These are phyloP conservation scores for Rotaria macrura DNA, from an alignment of 2,888 invertebrate species.

Conservation along the genomic window DNA sequence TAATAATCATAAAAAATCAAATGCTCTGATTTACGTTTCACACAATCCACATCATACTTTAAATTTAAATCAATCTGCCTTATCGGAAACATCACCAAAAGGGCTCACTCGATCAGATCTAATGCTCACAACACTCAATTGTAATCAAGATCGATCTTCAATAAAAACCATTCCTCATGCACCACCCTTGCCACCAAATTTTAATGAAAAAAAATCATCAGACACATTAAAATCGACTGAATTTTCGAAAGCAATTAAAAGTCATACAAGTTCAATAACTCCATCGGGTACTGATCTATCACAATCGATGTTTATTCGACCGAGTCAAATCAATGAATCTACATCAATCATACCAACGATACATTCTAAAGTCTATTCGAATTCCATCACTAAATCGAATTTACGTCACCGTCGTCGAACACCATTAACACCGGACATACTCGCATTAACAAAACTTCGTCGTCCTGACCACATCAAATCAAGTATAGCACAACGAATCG, in stretches of 20 bases:
- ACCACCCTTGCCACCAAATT: neutral
- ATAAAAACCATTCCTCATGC: neutral
- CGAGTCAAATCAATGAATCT: neutral
- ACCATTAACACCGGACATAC: slow-evolving; percentile 5
- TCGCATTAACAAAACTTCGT: neutral
- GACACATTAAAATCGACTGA: slow-evolving; percentile 12
- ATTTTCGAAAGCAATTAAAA: neutral
- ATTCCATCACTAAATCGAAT: neutral
- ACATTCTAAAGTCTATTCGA: neutral
- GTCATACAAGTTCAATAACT: neutral
- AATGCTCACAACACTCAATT: neutral
- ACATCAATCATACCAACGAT: neutral
- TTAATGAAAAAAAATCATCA: neutral
- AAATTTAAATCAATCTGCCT: neutral
- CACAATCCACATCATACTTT: neutral
- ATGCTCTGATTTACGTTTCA: neutral
- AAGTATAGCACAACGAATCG: slow-evolving; percentile 13
- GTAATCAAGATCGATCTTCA: neutral
- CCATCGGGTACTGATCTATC: slow-evolving; percentile 4
- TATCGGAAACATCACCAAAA: neutral
- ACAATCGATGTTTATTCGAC: neutral
- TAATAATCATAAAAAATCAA: neutral
- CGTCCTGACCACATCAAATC: slow-evolving; percentile 17
- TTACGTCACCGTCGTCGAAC: neutral
- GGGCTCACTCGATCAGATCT: neutral